phyloP scores from a whole-genome alignment of 2,113 vertebrate species.

The Morphnarchus princeps region DNA sequence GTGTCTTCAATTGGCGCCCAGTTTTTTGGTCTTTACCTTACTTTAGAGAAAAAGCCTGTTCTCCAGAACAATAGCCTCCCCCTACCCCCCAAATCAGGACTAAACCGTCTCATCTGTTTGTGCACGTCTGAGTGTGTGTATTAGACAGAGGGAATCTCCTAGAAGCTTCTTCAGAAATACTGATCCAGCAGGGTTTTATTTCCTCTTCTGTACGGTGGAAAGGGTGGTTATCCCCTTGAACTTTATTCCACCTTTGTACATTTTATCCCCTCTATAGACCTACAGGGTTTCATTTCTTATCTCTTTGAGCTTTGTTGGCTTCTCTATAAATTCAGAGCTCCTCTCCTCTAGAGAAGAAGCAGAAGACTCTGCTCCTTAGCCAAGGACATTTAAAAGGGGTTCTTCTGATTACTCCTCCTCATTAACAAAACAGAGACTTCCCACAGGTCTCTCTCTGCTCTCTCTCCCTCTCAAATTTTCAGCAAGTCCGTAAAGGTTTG shows the following conservation, averaged over 20 bases:
- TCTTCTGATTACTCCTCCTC: background rate
- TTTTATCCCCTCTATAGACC: background rate
- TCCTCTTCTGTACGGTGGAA: background rate
- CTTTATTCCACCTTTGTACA: background rate
- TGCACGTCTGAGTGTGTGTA: background rate
- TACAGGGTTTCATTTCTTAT: background rate
- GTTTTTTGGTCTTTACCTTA: background rate
- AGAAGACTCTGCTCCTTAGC: background rate
- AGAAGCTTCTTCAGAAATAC: background rate
- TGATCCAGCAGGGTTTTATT: background rate
- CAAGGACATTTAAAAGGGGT: background rate
- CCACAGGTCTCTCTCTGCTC: background rate
- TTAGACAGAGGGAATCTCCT: background rate
- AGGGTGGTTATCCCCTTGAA: background rate
- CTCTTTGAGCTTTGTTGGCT: background rate
- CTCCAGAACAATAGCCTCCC: background rate
- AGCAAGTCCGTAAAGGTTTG: background rate
- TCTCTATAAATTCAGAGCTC: background rate
- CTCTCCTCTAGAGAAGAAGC: background rate
- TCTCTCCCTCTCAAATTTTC: background rate
- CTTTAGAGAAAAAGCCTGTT: background rate
- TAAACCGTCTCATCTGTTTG: background rate
- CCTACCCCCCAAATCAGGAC: background rate
- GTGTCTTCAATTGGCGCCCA: background rate
- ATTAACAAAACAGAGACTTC: background rate